Conservation (phyloP, 2,888 invertebrate genomes). For the Lepidocyrtinus sp. region DNA sequence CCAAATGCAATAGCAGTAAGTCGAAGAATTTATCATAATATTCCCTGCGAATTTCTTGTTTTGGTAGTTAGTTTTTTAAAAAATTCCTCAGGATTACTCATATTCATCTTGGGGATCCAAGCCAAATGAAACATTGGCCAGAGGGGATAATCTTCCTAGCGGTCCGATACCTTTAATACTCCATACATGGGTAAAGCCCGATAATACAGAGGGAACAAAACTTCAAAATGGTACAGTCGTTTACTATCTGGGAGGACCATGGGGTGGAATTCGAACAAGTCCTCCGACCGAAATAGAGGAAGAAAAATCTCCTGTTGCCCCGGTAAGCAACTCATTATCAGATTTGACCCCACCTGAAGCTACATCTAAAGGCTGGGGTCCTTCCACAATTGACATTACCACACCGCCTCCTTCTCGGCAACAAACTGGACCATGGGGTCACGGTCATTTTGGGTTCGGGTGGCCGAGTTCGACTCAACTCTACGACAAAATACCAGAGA, state of each 20-base stretch:
- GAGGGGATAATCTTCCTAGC: conserved; percentile 19
- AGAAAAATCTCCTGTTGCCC: not conserved
- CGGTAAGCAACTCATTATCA: conserved; percentile 22
- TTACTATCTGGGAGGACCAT: conserved; percentile 42
- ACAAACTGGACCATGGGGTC: conserved; percentile 28
- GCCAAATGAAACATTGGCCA: conserved; percentile 5
- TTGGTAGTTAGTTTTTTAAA: not conserved
- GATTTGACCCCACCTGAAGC: not conserved
- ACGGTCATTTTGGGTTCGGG: conserved; percentile 26
- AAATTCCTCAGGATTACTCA: conserved; percentile 5
- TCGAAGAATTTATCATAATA: not conserved
- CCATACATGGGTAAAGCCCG: conserved; percentile 44
- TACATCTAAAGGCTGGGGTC: conserved; percentile 1
- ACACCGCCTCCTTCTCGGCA: conserved; percentile 20
- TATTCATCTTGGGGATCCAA: not conserved
- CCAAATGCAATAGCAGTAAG: conserved; percentile 23
- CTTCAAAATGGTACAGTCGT: conserved; percentile 47
- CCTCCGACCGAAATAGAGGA: conserved; percentile 9
- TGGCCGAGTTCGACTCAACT: conserved; percentile 29
- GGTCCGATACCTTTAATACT: conserved; percentile 27
- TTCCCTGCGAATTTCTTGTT: not conserved
- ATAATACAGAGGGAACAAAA: not conserved
- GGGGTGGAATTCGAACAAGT: conserved; percentile 40
- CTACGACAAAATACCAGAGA: conserved; percentile 19
- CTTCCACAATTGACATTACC: conserved; percentile 34